Evolutionary conservation across 2,888 invertebrate genomes (phyloP).

Genomic region (Caenorhabditis virilis): DNA sequence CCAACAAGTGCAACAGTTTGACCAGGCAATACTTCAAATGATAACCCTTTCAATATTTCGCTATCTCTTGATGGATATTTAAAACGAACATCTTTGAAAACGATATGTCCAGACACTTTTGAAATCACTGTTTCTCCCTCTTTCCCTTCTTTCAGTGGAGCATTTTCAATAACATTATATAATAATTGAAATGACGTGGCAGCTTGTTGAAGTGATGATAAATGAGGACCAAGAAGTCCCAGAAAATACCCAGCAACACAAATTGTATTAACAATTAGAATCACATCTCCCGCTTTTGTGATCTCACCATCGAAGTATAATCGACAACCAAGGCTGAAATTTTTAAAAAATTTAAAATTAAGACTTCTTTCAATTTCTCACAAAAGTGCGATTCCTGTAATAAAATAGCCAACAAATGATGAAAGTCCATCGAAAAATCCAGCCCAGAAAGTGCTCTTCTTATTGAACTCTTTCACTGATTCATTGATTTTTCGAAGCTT

Average conservation of each 20-base stretch:
- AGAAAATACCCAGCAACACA: constrained; percentile 47
- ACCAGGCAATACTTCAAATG: constrained; percentile 39
- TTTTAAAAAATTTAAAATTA: background rate
- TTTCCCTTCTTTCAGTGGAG: constrained; percentile 18
- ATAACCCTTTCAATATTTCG: constrained; percentile 30
- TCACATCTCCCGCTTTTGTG: constrained; percentile 41
- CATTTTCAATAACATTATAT: constrained; percentile 8
- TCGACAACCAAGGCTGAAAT: constrained; percentile 37
- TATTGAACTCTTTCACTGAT: constrained; percentile 21
- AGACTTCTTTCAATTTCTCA: constrained; percentile 4
- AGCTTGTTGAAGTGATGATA: constrained; percentile 36
- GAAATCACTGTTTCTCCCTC: constrained; percentile 16
- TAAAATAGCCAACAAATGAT: constrained; percentile 41
- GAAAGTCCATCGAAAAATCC: constrained; percentile 52
- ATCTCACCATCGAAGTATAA: constrained; percentile 43
- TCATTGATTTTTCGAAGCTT: constrained; percentile 23
- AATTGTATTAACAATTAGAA: constrained; percentile 46
- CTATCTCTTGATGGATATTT: constrained; percentile 49
- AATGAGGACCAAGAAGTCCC: constrained; percentile 46
- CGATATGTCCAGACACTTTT: constrained; percentile 40
- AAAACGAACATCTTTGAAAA: constrained; percentile 58
- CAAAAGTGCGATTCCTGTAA: constrained; percentile 47
- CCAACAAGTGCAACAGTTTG: constrained; percentile 55
- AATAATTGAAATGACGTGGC: constrained; percentile 20
- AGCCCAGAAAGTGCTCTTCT: constrained; percentile 39